These are phyloP conservation scores for Furcula furcula DNA, from an alignment of 2,888 invertebrate genomes.

Conservation along the genomic window DNA sequence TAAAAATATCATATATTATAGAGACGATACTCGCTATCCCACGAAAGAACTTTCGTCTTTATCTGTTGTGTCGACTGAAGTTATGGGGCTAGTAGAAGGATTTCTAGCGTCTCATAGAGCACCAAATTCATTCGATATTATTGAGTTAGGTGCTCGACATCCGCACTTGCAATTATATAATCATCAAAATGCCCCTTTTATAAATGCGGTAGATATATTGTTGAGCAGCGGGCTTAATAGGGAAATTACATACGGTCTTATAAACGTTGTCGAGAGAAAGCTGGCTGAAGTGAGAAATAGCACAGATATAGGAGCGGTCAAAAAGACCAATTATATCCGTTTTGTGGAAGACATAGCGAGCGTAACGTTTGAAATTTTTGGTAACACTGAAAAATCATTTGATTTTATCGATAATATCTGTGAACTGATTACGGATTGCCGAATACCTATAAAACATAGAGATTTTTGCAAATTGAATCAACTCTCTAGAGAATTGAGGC, in stretches of 20 bases:
- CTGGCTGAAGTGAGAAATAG: constrained; percentile 68
- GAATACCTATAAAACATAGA: constrained; percentile 72
- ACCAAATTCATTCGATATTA: constrained; percentile 73
- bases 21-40: constrained; percentile 65
- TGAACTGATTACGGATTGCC: constrained; percentile 65
- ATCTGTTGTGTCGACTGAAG: constrained; percentile 82
- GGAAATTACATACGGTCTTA: constrained; percentile 75
- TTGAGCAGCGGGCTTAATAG: constrained; percentile 74
- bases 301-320: constrained; percentile 66
- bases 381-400: constrained; percentile 70
- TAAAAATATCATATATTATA: constrained; percentile 71
- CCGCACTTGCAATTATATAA: constrained; percentile 73
- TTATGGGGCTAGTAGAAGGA: constrained; percentile 83
- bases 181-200: constrained; percentile 74
- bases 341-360: constrained; percentile 76
- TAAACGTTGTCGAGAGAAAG: constrained; percentile 75
- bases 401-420: constrained; percentile 70
- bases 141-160: constrained; percentile 67
- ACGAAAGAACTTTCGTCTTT: constrained; percentile 80
- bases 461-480: constrained; percentile 75
- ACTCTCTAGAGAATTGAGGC: constrained; percentile 67
- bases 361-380: constrained; percentile 74
- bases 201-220: constrained; percentile 73
- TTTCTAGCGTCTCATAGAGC: constrained; percentile 76
- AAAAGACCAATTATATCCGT: constrained; percentile 71